A percentile compares a stretch with the other conserved stretches of the same genome.
phyloP scores from a whole-genome alignment of 2,888 invertebrate genomes.

The Gymnoscelis rufifasciata region DNA sequence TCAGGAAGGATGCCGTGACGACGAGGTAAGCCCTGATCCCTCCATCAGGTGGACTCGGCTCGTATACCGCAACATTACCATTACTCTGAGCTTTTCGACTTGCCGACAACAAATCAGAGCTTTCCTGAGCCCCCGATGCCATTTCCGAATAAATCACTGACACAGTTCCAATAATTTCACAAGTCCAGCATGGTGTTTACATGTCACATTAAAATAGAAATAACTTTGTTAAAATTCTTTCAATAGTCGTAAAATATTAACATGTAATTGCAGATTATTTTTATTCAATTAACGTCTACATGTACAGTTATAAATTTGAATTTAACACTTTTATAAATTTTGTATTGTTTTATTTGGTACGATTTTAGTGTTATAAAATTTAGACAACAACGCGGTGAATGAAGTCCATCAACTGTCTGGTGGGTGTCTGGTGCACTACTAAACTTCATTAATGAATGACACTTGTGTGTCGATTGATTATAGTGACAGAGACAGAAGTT shows the following conservation, averaged over 20 bases:
- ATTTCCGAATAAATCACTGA: slow-evolving; percentile 37
- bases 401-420: slow-evolving; percentile 1
- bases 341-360: slow-evolving; percentile 6
- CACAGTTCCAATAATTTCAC: slow-evolving; percentile 27
- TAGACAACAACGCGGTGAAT: background rate
- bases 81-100: slow-evolving; percentile 43
- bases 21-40: slow-evolving; percentile 89
- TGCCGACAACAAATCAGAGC: slow-evolving; percentile 50
- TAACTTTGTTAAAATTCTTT: slow-evolving; percentile 9
- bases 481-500: background rate
- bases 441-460: background rate
- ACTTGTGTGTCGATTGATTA: no score
- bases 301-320: background rate
- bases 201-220: slow-evolving; percentile 6
- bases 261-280: background rate
- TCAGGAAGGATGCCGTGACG: slow-evolving; percentile 90
- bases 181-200: slow-evolving; percentile 34
- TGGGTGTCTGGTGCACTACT: background rate
- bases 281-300: slow-evolving; percentile 1
- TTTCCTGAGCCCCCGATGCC: slow-evolving; percentile 53
- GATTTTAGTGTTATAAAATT: background rate
- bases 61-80: slow-evolving; percentile 37
- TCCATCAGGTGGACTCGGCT: slow-evolving; percentile 82
- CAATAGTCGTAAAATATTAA: background rate
- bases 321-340: background rate